Evolutionary conservation across 2,113 vertebrate species (phyloP).

Genomic region (Anolis sagrei): DNA sequence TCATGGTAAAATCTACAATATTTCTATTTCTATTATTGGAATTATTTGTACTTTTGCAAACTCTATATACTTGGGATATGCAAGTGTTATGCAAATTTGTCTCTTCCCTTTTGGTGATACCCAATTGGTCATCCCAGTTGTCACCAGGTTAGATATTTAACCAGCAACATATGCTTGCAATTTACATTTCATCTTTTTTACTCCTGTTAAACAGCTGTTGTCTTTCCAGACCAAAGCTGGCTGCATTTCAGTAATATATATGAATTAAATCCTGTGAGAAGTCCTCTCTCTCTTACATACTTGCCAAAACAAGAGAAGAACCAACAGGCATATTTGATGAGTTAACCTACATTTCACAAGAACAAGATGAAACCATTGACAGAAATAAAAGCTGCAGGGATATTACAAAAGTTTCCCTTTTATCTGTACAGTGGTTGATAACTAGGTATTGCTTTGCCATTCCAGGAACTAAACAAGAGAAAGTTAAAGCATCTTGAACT

Average conservation of each 20-base stretch:
- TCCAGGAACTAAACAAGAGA: constrained; percentile 37
- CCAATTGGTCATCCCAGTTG: background rate
- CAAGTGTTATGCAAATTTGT: background rate
- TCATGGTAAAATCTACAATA: background rate
- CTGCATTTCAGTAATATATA: background rate
- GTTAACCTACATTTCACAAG: background rate
- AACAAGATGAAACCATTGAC: constrained; percentile 17
- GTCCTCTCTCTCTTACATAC: constrained; percentile 34
- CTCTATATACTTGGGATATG: background rate
- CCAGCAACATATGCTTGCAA: constrained; percentile 11
- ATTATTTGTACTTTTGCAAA: background rate
- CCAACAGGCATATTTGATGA: background rate
- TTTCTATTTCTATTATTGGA: background rate
- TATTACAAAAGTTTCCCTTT: constrained; percentile 52
- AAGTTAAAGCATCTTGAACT: constrained; percentile 53
- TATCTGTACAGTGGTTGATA: constrained; percentile 34
- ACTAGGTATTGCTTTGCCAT: constrained; percentile 44
- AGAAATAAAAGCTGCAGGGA: constrained; percentile 14
- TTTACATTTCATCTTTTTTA: constrained; percentile 15
- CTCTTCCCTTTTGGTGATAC: background rate
- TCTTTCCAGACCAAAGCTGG: background rate
- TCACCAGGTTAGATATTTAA: constrained; percentile 9
- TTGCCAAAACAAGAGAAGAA: background rate
- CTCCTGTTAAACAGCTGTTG: background rate
- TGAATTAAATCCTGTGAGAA: constrained; percentile 27